These are phyloP conservation scores for Molossus molossus DNA, from an alignment of 2,797 vertebrate species.

Conservation along the genomic window DNA sequence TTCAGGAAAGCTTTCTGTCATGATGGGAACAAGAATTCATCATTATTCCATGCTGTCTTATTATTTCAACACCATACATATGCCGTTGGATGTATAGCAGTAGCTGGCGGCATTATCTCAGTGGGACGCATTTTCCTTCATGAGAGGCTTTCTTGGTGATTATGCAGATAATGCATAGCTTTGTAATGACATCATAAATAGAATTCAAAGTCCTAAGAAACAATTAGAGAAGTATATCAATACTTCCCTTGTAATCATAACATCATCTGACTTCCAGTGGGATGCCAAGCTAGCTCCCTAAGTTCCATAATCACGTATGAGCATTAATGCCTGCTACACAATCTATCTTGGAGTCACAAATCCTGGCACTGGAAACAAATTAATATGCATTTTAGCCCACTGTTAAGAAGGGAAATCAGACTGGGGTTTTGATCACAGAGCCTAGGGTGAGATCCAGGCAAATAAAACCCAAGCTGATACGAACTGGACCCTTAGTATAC, in stretches of 20 bases:
- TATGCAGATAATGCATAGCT: conserved; percentile 74
- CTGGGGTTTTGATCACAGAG: conserved; percentile 70
- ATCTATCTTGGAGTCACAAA: conserved; percentile 55
- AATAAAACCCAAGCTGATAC: not conserved
- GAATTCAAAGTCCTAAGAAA: conserved; percentile 80
- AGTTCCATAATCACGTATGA: conserved; percentile 5
- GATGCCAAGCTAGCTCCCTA: not conserved
- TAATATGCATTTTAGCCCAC: conserved; percentile 68
- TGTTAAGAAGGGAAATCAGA: conserved; percentile 78
- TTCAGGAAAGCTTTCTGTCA: conserved; percentile 76
- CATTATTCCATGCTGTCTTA: conserved; percentile 70
- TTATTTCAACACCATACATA: conserved; percentile 66
- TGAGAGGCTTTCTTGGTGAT: conserved; percentile 64
- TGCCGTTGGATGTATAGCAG: conserved; percentile 46
- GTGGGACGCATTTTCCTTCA: conserved; percentile 65
- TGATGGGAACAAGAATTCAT: conserved; percentile 69
- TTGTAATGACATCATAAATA: conserved; percentile 80
- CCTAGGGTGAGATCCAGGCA: not conserved
- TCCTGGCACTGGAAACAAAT: conserved; percentile 71
- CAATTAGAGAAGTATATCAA: conserved; percentile 74
- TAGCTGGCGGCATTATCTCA: conserved; percentile 47
- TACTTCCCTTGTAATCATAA: conserved; percentile 62
- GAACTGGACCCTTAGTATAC: not conserved
- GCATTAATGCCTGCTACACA: conserved; percentile 45
- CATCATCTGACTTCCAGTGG: conserved; percentile 76